Evolutionary conservation across 2,113 vertebrate genomes (phyloP).

Genomic region (Sylvietta virens): DNA sequence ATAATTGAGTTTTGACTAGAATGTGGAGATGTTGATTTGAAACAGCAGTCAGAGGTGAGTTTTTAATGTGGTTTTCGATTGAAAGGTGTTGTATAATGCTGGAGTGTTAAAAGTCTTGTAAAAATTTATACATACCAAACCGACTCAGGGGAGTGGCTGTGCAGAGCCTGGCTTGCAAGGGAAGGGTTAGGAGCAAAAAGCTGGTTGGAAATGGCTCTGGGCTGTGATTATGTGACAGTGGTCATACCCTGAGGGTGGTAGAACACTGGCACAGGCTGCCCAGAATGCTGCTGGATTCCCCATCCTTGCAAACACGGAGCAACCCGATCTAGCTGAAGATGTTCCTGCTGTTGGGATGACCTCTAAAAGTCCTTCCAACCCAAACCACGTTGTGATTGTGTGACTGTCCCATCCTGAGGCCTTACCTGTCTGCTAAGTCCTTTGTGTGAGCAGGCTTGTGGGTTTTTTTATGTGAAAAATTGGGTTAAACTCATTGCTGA

Average conservation of each 20-base stretch:
- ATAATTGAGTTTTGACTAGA: neutral
- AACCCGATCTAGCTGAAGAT: neutral
- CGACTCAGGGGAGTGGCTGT: neutral
- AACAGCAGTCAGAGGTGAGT: neutral
- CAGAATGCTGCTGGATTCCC: neutral
- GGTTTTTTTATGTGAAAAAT: neutral
- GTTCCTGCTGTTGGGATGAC: neutral
- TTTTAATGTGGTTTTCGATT: neutral
- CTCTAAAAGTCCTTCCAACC: neutral
- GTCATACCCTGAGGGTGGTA: neutral
- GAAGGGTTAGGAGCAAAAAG: neutral
- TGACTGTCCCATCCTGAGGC: neutral
- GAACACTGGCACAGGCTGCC: neutral
- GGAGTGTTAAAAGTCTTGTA: neutral
- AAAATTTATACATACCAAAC: fast-evolving
- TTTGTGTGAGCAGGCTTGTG: neutral
- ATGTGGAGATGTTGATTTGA: neutral
- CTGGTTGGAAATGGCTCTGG: neutral
- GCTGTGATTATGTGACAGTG: neutral
- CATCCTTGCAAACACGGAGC: neutral
- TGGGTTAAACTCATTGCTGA: neutral
- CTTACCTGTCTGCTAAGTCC: fast-evolving
- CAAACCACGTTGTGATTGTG: neutral
- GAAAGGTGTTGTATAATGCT: neutral
- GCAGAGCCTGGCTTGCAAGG: neutral